phyloP scores from a whole-genome alignment of 2,888 invertebrate species.

The Aphodius granarius region DNA sequence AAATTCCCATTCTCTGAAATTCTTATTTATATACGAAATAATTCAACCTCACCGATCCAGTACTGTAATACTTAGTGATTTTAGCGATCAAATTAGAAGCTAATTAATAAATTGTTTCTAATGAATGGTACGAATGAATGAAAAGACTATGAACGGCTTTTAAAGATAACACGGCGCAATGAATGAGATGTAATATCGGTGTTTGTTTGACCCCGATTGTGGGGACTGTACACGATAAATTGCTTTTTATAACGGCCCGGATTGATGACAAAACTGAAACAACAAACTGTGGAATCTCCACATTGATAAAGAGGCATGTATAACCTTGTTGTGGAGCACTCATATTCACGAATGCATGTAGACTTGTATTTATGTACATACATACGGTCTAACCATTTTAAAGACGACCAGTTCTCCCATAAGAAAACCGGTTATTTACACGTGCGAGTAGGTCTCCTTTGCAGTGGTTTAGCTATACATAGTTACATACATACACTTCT shows the following conservation, averaged over 20 bases:
- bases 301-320: background rate
- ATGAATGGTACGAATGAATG: background rate
- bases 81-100: background rate
- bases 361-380: no score
- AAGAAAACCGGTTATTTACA: no score
- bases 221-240: conserved; percentile 10
- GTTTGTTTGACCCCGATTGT: conserved; percentile 11
- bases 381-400: no score
- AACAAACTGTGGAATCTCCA: conserved; percentile 9
- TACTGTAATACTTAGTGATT: background rate
- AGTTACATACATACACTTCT: no score
- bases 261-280: conserved; percentile 5
- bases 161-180: background rate
- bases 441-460: no score
- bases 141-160: background rate
- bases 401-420: no score
- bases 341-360: background rate
- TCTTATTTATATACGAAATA: background rate
- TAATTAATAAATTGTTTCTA: background rate
- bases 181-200: background rate
- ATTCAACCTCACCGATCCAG: no score
- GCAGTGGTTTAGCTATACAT: no score
- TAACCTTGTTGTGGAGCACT: background rate
- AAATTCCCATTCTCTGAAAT: background rate
- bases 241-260: conserved; percentile 1